Percentiles rank a stretch among this genome's conserved stretches.
Conservation (phyloP, 2,888 invertebrate genomes). For the Zeuzera pyrina region DNA sequence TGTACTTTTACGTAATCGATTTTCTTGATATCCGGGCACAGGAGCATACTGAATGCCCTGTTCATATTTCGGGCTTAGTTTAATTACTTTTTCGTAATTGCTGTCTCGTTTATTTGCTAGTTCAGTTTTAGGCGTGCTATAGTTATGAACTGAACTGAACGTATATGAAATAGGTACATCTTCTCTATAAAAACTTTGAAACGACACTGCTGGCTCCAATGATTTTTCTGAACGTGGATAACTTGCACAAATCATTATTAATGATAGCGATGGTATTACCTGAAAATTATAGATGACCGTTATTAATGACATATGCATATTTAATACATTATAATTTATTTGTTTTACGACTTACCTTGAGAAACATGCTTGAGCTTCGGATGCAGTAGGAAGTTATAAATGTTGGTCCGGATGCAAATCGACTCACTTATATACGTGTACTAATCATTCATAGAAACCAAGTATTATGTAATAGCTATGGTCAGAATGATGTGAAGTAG, state of each 20-base stretch:
- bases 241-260: conserved; percentile 16
- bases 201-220: conserved; percentile 20
- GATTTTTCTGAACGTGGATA: conserved; percentile 5
- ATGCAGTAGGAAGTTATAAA: conserved; percentile 23
- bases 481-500: conserved; percentile 22
- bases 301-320: neutral
- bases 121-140: conserved; percentile 16
- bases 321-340: neutral
- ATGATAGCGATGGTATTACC: conserved; percentile 16
- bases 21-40: conserved; percentile 1
- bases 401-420: conserved; percentile 23
- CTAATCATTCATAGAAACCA: conserved; percentile 33
- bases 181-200: conserved; percentile 22
- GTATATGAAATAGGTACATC: conserved; percentile 27
- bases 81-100: no score
- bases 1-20: no score
- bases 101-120: no score
- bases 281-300: conserved; percentile 15
- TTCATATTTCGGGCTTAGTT: neutral
- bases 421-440: conserved; percentile 30
- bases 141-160: conserved; percentile 20
- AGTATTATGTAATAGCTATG: conserved; percentile 27
- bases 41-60: conserved; percentile 1
- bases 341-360: conserved; percentile 23
- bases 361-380: conserved; percentile 22